Evolutionary conservation across 1,140 invertebrate genomes (phyloP).

Genomic region (Listronotus bonariensis): DNA sequence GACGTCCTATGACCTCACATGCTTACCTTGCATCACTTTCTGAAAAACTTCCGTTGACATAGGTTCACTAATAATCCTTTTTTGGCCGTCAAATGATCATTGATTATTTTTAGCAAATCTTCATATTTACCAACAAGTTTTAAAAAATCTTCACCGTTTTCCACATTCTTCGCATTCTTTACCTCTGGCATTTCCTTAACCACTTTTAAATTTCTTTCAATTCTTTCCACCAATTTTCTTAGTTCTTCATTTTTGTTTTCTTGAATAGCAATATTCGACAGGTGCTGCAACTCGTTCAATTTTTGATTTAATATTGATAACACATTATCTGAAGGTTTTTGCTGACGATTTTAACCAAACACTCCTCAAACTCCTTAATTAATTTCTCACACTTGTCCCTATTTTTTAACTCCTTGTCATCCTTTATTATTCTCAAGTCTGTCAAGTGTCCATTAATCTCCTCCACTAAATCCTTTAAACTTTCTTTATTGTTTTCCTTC

Average conservation of each 20-base stretch:
- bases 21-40: too few relatives aligned
- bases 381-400: slow-evolving; percentile 13
- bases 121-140: slow-evolving; percentile 7
- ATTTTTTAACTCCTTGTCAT: slow-evolving; percentile 9
- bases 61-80: slow-evolving; percentile 1
- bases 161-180: slow-evolving; percentile 6
- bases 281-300: slow-evolving; percentile 11
- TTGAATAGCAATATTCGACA: slow-evolving; percentile 10
- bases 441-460: slow-evolving; percentile 26
- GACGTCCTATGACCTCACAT: too few relatives aligned
- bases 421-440: slow-evolving; percentile 9
- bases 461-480: slow-evolving; percentile 26
- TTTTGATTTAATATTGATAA: slow-evolving; percentile 6
- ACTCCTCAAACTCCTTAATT: slow-evolving; percentile 31
- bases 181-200: slow-evolving; percentile 23
- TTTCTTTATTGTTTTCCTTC: slow-evolving; percentile 29
- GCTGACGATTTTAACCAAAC: slow-evolving; percentile 26
- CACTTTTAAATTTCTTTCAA: slow-evolving; percentile 20
- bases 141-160: slow-evolving; percentile 7
- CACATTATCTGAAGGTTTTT: slow-evolving; percentile 4
- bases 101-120: slow-evolving; percentile 9
- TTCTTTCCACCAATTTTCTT: slow-evolving; percentile 10
- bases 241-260: slow-evolving; percentile 19
- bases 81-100: background rate
- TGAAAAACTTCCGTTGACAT: too few relatives aligned